These are phyloP conservation scores for Ceyx cyanopectus DNA, from an alignment of 2,113 vertebrate species.

Conservation along the genomic window DNA sequence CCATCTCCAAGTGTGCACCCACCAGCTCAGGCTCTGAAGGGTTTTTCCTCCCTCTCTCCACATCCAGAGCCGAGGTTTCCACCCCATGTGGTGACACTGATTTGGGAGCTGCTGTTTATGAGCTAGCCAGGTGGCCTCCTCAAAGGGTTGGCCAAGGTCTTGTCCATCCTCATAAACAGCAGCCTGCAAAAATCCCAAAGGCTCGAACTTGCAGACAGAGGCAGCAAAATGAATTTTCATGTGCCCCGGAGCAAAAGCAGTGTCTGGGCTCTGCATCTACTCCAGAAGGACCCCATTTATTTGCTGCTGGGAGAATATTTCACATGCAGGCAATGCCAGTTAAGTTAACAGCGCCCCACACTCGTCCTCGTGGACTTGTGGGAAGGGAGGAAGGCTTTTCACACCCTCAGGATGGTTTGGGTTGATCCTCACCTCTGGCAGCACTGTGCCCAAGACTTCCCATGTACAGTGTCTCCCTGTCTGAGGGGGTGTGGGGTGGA, in stretches of 20 bases:
- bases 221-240: background rate
- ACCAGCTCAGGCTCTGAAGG: background rate
- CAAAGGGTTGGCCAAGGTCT: background rate
- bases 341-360: background rate
- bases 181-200: background rate
- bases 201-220: background rate
- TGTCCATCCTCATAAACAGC: background rate
- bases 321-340: background rate
- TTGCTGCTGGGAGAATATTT: background rate
- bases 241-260: background rate
- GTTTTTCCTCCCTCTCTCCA: background rate
- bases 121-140: background rate
- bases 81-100: accelerated
- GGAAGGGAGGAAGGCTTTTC: background rate
- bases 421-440: background rate
- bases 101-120: background rate
- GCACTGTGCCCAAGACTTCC: background rate
- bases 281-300: background rate
- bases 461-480: background rate
- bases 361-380: background rate
- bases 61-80: accelerated
- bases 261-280: background rate
- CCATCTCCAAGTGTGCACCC: background rate
- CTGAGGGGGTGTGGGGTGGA: background rate
- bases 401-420: background rate